Conservation (phyloP, 1,140 invertebrate genomes). For the Caerostris extrusa region DNA sequence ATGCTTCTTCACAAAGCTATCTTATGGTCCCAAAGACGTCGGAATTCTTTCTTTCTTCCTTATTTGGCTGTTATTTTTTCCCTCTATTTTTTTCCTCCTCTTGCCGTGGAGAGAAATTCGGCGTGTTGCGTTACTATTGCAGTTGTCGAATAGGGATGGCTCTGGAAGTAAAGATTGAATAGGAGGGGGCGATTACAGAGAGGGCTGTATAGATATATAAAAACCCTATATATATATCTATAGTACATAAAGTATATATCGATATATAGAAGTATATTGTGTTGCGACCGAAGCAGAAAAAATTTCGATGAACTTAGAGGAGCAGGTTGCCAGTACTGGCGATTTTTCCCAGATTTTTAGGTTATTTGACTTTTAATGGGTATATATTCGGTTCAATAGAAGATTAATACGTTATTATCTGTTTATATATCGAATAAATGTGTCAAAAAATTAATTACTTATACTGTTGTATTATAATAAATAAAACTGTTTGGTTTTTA, state of each 20-base stretch:
- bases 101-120: constrained; percentile 56
- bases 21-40: constrained; percentile 75
- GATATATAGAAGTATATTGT: constrained; percentile 57
- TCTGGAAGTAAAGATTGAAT: constrained; percentile 64
- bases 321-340: constrained; percentile 4
- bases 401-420: too few relatives aligned
- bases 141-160: constrained; percentile 61
- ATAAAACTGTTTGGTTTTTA: too few relatives aligned
- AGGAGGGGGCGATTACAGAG: constrained; percentile 33
- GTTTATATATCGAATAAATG: too few relatives aligned
- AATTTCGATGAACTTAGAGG: constrained; percentile 35
- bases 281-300: constrained; percentile 6
- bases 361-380: too few relatives aligned
- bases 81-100: constrained; percentile 40
- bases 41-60: constrained; percentile 52
- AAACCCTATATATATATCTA: background rate
- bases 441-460: too few relatives aligned
- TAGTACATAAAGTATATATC: background rate
- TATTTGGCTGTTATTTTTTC: constrained; percentile 75
- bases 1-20: constrained; percentile 77
- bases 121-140: constrained; percentile 71
- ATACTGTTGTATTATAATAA: too few relatives aligned
- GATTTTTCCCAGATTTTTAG: background rate
- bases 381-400: too few relatives aligned
- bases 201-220: constrained; percentile 52